These are phyloP conservation scores for Pecten maximus DNA, from an alignment of 2,888 invertebrate species.

Conservation along the genomic window DNA sequence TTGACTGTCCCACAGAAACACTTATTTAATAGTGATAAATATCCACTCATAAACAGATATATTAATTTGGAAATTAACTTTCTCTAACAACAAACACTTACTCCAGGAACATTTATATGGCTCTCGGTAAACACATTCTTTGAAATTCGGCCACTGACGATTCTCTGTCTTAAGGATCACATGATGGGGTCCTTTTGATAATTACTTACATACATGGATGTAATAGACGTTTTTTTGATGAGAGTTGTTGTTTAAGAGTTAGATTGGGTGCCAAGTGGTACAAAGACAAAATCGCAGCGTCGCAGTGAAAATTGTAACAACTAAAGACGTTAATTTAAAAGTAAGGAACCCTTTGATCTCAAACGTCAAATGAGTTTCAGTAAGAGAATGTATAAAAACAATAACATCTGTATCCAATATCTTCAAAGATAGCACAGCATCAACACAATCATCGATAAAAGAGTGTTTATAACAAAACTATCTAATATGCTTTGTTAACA, in stretches of 20 bases:
- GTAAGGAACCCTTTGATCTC: not conserved
- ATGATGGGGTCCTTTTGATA: not conserved
- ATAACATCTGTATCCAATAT: not conserved
- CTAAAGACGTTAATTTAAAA: not conserved
- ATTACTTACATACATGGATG: not conserved
- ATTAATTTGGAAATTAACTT: not conserved
- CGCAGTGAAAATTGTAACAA: not conserved
- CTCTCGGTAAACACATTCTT: not conserved
- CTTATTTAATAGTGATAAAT: not conserved
- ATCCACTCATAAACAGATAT: not conserved
- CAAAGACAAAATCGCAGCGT: not conserved
- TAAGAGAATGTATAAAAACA: not conserved
- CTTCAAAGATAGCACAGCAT: not conserved
- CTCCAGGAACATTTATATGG: not conserved
- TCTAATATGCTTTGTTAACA: not conserved
- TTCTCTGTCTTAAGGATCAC: not conserved
- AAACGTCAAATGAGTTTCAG: not conserved
- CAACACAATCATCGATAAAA: not conserved
- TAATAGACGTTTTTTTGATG: not conserved
- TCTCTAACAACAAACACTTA: slow-evolving; percentile 5
- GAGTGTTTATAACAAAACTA: not conserved
- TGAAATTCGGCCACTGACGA: not conserved
- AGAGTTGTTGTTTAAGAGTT: not conserved
- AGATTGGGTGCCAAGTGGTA: not conserved
- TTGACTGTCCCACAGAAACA: not conserved